A percentile compares a stretch with the other conserved stretches of the same genome.
Conservation (phyloP, 2,113 vertebrate genomes). For the Buteo buteo region DNA sequence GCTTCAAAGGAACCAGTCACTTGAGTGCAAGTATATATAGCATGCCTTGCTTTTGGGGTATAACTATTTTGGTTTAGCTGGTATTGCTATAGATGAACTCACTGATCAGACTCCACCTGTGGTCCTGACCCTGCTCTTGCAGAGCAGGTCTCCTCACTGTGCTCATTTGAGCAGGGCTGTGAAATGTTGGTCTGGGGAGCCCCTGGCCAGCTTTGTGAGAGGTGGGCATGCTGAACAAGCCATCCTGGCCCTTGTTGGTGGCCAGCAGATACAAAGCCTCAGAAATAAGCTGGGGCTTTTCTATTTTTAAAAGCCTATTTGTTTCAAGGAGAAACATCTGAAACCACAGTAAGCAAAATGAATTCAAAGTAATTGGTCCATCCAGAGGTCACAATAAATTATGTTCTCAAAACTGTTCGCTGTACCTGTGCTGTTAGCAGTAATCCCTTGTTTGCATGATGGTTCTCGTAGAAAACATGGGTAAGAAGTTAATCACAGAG, state of each 20-base stretch:
- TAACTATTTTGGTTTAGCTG: not conserved
- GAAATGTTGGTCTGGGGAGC: not conserved
- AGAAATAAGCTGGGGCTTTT: not conserved
- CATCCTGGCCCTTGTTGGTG: not conserved
- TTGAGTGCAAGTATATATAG: not conserved
- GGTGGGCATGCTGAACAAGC: not conserved
- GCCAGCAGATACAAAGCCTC: not conserved
- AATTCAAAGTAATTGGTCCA: not conserved
- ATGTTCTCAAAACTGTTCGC: not conserved
- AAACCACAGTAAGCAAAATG: not conserved
- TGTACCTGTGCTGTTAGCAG: not conserved
- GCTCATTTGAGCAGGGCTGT: not conserved
- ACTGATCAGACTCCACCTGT: not conserved
- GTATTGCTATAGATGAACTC: not conserved
- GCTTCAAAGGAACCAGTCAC: not conserved
- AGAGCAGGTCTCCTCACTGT: not conserved
- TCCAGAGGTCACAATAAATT: not conserved
- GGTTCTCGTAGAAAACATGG: not conserved
- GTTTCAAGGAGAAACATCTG: not conserved
- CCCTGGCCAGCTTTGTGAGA: not conserved
- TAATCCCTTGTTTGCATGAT: not conserved
- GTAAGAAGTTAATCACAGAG: not conserved
- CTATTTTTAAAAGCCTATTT: not conserved
- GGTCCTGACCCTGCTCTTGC: not conserved
- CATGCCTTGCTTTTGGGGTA: not conserved